Evolutionary conservation across 1,140 invertebrate genomes (phyloP).

Genomic region (Habropoda laboriosa): DNA sequence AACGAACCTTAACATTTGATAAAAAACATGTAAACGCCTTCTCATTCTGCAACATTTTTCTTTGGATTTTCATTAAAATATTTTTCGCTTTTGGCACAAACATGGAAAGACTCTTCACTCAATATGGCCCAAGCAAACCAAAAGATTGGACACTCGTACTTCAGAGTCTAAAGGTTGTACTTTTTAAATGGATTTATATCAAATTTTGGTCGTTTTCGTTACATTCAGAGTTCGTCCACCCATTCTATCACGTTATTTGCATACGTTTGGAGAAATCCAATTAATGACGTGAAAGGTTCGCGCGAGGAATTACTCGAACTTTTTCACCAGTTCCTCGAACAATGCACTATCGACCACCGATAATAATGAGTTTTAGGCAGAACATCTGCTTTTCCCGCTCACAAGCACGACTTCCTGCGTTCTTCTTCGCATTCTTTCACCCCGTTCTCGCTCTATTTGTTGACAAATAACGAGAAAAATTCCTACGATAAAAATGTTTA

Average conservation of each 20-base stretch:
- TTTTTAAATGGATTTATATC: not conserved
- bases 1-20: too few species aligned
- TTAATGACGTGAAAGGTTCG: not conserved
- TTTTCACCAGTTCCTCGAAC: not conserved
- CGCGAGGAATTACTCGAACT: not conserved
- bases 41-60: too few species aligned
- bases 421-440: not conserved
- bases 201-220: not conserved
- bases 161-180: too few species aligned
- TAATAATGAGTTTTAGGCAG: slow-evolving; percentile 11
- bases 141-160: too few species aligned
- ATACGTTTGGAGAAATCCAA: slow-evolving; percentile 11
- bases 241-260: not conserved
- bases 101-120: too few species aligned
- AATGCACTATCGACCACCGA: not conserved
- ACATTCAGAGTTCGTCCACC: not conserved
- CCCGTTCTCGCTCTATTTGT: not conserved
- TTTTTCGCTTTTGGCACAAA: too few species aligned
- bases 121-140: too few species aligned
- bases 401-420: too few species aligned
- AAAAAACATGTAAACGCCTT: too few species aligned
- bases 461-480: not conserved
- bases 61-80: too few species aligned
- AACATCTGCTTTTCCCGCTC: not conserved
- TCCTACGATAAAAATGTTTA: not conserved